Evolutionary conservation across 2,888 invertebrate genomes (phyloP), one percentile per base, ranked within the genome.

Genomic region (Hemicrepidius hirtus): DNA sequence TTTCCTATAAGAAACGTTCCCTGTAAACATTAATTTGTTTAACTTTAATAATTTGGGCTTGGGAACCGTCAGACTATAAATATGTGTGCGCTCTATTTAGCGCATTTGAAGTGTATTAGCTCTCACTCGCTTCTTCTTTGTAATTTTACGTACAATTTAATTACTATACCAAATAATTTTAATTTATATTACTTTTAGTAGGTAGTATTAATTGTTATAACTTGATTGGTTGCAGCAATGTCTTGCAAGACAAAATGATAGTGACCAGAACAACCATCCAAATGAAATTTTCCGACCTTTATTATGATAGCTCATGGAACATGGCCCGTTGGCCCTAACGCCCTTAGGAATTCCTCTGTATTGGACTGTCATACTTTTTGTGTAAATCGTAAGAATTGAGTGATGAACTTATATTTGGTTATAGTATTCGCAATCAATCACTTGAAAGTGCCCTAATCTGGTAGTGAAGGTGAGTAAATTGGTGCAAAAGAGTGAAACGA

Each of bases 201-300:
- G n/a, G n/a, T 6, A n/a, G 2, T 10, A 20, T 20, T 20, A 10
- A 16, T 53, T 53, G 18, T 10, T 16, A 9, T 16, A 13, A 16
- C 16, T 18, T 18, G 4, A 46, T 62, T 80, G 85, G 84, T 91
- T 91, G 24, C 90, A 94, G 94, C 94, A 94, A 92, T 94, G 94
- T 85, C 91, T 92, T 69, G 89, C 89, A 74, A 89, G 93, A 83
- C 92, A 92, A 80, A 94, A 94, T 85, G 92, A 93, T 86, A 94
- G 93, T 81, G 94, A 93, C 89, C 94, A 94, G 86, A 94, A 94
- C 86, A 90, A 92, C 81, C 94, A 94, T 87, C 93, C 94, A 81
- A 95, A 95, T 86, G 95, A 95, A 87, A 94, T 95, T 73, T 90
- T 90, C 84, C 88, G 89, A 55, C 88, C 89, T 75, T 81, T 90